A percentile compares a stretch with the other conserved stretches of the same genome.
phyloP scores from a whole-genome alignment of 2,113 vertebrate species.

The Macaca nemestrina region DNA sequence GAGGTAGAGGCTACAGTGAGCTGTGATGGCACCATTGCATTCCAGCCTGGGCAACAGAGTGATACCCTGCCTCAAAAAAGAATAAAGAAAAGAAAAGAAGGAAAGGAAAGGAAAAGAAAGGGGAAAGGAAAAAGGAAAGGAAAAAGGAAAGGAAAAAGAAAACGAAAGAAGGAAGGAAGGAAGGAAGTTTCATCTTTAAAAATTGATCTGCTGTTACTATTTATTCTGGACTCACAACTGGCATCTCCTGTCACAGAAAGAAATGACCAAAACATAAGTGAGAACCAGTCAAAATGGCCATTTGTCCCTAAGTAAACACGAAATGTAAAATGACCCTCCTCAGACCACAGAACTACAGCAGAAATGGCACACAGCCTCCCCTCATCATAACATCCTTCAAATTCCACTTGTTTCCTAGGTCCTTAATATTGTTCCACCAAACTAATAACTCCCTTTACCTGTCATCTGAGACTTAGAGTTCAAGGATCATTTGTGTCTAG shows the following conservation, averaged over 20 bases:
- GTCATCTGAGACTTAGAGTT: neutral
- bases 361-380: neutral
- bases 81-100: too few species aligned
- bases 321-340: constrained; percentile 56
- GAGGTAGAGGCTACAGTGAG: neutral
- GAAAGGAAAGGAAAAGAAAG: too few species aligned
- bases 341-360: neutral
- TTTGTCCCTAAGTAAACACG: constrained; percentile 12
- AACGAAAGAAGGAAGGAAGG: too few species aligned
- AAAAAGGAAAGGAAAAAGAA: too few species aligned
- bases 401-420: neutral
- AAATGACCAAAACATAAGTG: constrained; percentile 34
- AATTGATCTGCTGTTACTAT: neutral
- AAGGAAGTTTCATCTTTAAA: neutral
- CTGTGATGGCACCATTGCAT: neutral
- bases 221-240: neutral
- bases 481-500: neutral
- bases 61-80: neutral
- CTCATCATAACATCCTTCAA: neutral
- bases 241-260: neutral
- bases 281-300: constrained; percentile 31
- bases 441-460: neutral
- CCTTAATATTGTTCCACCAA: neutral
- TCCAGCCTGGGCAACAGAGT: neutral
- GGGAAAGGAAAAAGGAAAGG: too few species aligned